Evolutionary conservation across 92 coral and sea anemone genomes (phyloP), one percentile per base, ranked within the genome.

Genomic region (Pocillopora grandis): DNA sequence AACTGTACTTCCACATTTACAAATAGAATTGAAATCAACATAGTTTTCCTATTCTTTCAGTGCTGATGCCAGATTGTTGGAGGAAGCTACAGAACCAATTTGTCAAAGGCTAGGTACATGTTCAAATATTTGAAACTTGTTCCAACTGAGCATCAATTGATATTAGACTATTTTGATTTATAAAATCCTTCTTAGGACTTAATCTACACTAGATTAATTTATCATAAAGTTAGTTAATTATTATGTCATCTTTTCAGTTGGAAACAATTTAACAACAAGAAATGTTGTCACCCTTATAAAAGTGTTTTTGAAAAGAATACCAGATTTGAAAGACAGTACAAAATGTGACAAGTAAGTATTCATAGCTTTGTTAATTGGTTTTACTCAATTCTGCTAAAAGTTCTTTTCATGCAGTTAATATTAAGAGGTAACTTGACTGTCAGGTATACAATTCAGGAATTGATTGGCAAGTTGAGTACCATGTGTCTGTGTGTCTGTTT

Each of bases 11-110:
- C 1, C 33, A 18, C 13, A 5, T 15, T 31, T 70, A 9, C 3
- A 33, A 48, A n/a, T 1, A 17, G n/a, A 13, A 23, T 11, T 14
- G 23, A 16, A 5, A 16, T 10, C 48, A 10, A 17, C 4, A 3
- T 1, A 17, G 58, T 13, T 69, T 5, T 59, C 71, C 15, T 79
- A 27, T 59, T 35, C 19, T 31, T 68, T 9, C 89, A 96, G 98
- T 90, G 98, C 98, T 76, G 98, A 96, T 90, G 96, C 98, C 19
- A 92, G 97, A 62, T 58, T 96, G 23, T 66, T 96, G 64, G 98
- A 96, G 66, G 98, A 94, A 71, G 98, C 98, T 12, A 96, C 98
- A 59, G 98, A 96, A 67, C 93, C 90, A 65, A 92, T 96, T 71
- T 96, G 98, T 72, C 95, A 90, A 56, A 90, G 84, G 56, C 90